Evolutionary conservation across 1,140 invertebrate genomes (phyloP), one percentile per base, ranked within the genome.

Genomic region (Bactericera cockerelli): DNA sequence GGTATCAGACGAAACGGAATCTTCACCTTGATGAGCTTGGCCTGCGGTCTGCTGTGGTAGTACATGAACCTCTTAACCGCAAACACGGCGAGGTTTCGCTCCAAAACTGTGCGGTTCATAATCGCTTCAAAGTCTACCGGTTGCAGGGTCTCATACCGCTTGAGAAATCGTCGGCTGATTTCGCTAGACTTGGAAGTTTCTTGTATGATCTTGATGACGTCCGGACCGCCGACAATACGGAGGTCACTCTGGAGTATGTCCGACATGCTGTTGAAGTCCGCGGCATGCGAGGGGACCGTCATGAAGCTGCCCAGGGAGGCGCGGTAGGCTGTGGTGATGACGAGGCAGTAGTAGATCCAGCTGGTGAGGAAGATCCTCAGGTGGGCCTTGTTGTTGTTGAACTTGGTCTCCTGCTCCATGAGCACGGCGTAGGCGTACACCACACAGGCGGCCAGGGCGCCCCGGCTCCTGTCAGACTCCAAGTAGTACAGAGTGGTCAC

Each of bases 251-350:
- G 28, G 8, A 65, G 38, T 2, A 65, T 57, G 26, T 65, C 59
- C 1, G 57, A 49, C 22, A 62, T 58, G 10, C 36, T 58, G 2
- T 58, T 62, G 56, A 65, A 62, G 39, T 65, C 61, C 8, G 26
- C 22, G 1, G 58, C 62, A 28, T 59, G 60, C 25, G 31, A 22
- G 16, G 64, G 62, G 4, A 65, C 60, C 10, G 64, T 63, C 57
- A 65, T 63, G 53, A 62, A 63, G 11, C 64, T 65, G 6, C 64
- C 63, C 11, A 65, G 25, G 6, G 60, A 63, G 2, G 64, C 64
- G 39, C 63, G 63, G 61, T 65, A 65, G 10, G 62, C 61, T 13
- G 63, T 63, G 19, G 58, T 63, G 11, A 65, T 65, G 14, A 65
- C 57, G 33, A 65, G 59, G 24, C 63, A 57, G 16, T 59, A 65